Evolutionary conservation across 2,888 invertebrate genomes (phyloP).

Genomic region (Napeogenes sylphis): DNA sequence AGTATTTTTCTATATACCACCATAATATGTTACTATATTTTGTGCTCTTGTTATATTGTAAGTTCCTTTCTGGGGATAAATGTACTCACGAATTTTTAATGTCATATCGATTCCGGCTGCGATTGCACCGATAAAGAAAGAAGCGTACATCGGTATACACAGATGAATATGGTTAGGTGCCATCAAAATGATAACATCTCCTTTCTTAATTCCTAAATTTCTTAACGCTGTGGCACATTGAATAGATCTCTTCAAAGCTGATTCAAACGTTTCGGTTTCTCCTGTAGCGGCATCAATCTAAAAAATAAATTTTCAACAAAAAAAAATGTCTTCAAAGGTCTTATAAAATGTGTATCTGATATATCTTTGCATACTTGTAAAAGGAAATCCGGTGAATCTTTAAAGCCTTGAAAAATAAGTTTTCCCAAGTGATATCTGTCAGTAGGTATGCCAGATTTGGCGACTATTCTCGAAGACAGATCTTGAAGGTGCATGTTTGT

Average conservation of each 20-base stretch:
- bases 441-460: constrained; percentile 32
- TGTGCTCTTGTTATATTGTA: too few species aligned
- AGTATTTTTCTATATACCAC: too few species aligned
- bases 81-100: constrained; percentile 46
- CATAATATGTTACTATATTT: too few species aligned
- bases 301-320: too few species aligned
- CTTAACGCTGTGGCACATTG: constrained; percentile 60
- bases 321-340: too few species aligned
- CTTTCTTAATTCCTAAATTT: constrained; percentile 51
- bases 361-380: constrained; percentile 39
- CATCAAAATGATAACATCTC: constrained; percentile 68
- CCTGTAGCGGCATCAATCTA: constrained; percentile 66
- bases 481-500: background rate
- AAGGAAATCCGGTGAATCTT: constrained; percentile 38
- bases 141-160: constrained; percentile 66
- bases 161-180: constrained; percentile 68
- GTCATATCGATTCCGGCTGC: constrained; percentile 53
- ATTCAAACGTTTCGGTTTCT: constrained; percentile 58
- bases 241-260: constrained; percentile 54
- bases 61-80: too few species aligned
- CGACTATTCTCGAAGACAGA: background rate
- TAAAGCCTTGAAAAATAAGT: constrained; percentile 34
- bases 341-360: too few species aligned
- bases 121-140: constrained; percentile 61
- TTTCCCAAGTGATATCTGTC: constrained; percentile 42